Base-by-base conservation (phyloP, 2,797 vertebrate species). In the Hipposideros larvatus region DNA sequence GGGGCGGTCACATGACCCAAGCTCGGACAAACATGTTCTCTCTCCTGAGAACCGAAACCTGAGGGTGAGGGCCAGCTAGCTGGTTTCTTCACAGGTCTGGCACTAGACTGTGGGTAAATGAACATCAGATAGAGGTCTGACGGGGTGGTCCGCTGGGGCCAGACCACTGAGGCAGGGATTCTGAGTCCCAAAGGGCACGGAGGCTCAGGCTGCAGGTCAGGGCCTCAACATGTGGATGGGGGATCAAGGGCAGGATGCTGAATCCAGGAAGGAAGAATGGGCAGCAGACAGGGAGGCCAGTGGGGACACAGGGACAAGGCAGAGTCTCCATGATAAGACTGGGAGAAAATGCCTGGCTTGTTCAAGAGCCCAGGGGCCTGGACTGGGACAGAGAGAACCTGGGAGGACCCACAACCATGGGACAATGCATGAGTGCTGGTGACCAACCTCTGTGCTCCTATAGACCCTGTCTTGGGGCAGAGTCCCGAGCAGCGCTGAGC, bases 341-440 rank as follows among this genome's bases (percentile, higher is more conserved):
- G 51, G 71, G 22, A 48, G 24, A 37, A 78, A 89, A 93, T 0
- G 5, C 15, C 31, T 21, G 41, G 26, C n/a, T 85, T 7, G 7
- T 21, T 66, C 66, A 83, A 77, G 22, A 82, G 19, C 31, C 53
- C 16, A 11, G 55, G 21, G 43, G 43, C 66, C 24, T 31, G 48
- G 22, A 9, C 24, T 59, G 24, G 51, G 79, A 74, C 68, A 59
- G 28, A 13, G 26, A 24, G 28, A 41, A 3, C 46, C 37, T 16
- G 7, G 28, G 18, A 41, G 31, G 43, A 11, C 63, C 31, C 16
- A 37, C 7, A 22, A 4, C 51, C 51, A 9, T 0, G 15, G 46
- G 51, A 59, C 13, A 24, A 11, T 0, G 3, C 3, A 0, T 11
- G n/a, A 24, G 26, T 18, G 34, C 66, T 53, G 18, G n/a, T 11